A percentile compares a stretch with the other conserved stretches of the same genome.
Conservation (phyloP, 2,888 invertebrate species). For the Cylloceria caligata region DNA sequence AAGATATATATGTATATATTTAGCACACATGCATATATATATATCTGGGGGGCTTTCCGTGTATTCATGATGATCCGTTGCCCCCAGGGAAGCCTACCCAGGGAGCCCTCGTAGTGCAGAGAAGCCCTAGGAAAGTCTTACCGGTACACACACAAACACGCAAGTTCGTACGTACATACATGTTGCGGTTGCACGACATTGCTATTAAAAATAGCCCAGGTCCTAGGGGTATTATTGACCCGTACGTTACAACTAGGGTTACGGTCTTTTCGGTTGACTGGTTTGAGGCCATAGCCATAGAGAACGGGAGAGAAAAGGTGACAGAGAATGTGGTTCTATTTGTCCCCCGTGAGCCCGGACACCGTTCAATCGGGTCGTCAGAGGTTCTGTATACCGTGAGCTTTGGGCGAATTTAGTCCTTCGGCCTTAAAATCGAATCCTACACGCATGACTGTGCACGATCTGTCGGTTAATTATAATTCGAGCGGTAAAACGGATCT, state of each 20-base stretch:
- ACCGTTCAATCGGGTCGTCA: conserved; percentile 39
- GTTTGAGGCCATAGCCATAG: conserved; percentile 65
- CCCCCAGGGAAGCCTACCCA: conserved; percentile 34
- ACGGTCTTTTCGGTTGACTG: conserved; percentile 74
- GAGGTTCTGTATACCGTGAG: conserved; percentile 23
- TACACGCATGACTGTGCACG: conserved; percentile 64
- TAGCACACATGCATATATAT: not conserved
- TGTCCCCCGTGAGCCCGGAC: conserved; percentile 52
- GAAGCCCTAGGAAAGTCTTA: conserved; percentile 21
- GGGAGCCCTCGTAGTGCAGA: too few relatives aligned
- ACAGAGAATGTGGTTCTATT: conserved; percentile 4
- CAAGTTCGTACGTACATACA: conserved; percentile 4
- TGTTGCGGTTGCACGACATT: conserved; percentile 55
- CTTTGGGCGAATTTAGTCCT: conserved; percentile 63
- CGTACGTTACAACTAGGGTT: conserved; percentile 74
- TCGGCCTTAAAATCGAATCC: conserved; percentile 71
- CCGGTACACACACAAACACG: conserved; percentile 20
- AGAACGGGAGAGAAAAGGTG: conserved; percentile 27
- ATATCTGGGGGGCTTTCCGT: not conserved
- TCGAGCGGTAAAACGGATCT: conserved; percentile 67
- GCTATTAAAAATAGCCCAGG: conserved; percentile 77
- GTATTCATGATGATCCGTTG: conserved; percentile 14
- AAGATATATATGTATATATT: not conserved
- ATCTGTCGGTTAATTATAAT: conserved; percentile 68
- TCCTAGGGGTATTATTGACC: conserved; percentile 76